Conservation (phyloP, 2,797 vertebrate genomes). For the Okamejei kenojei region DNA sequence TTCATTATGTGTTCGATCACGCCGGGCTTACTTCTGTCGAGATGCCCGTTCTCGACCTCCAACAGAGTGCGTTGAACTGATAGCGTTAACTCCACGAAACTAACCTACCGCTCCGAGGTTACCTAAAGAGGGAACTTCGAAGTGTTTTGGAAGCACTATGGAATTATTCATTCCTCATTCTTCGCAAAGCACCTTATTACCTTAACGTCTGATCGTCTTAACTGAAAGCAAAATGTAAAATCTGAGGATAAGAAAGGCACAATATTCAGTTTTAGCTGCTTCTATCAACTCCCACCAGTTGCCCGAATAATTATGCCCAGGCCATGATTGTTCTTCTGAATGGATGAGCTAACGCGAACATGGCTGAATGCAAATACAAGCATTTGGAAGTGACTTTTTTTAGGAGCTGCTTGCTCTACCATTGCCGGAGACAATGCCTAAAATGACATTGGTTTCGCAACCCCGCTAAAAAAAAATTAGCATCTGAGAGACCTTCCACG, state of each 20-base stretch:
- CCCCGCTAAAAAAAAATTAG: neutral
- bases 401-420: neutral
- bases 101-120: neutral
- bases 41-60: neutral
- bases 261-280: neutral
- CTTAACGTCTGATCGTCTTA: neutral
- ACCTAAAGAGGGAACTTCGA: neutral
- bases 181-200: neutral
- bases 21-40: neutral
- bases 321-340: too few species aligned
- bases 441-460: neutral
- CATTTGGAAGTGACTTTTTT: neutral
- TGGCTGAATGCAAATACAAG: neutral
- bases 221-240: neutral
- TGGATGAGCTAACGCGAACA: neutral
- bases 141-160: constrained; percentile 19
- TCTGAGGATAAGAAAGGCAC: neutral
- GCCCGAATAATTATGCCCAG: neutral
- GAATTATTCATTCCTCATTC: neutral
- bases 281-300: neutral
- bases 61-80: neutral
- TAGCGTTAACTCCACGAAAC: too few species aligned
- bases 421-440: neutral
- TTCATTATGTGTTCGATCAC: neutral
- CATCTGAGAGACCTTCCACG: neutral